A percentile compares a stretch with the other conserved stretches of the same genome.
Evolutionary conservation across 2,113 vertebrate genomes (phyloP).

Genomic region (Camelus dromedarius): DNA sequence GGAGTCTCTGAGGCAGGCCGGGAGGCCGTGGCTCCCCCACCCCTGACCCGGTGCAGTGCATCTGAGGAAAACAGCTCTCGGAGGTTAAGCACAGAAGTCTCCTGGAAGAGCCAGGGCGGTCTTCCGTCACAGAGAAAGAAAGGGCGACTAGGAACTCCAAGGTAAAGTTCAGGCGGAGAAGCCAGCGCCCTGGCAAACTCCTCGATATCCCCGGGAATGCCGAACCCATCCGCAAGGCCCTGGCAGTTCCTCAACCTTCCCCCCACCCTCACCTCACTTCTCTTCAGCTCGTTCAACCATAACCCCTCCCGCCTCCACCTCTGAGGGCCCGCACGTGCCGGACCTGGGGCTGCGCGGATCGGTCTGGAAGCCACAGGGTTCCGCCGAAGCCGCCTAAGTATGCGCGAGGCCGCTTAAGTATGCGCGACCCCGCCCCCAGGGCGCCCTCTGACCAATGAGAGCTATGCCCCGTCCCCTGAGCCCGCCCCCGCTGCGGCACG

Average conservation of each 20-base stretch:
- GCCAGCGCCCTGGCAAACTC: neutral
- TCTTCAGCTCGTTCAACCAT: neutral
- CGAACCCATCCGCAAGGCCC: neutral
- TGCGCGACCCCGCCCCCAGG: neutral
- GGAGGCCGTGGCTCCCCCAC: neutral
- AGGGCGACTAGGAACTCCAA: too few species aligned
- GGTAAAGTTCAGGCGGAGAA: neutral
- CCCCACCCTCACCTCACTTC: too few species aligned
- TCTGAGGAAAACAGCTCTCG: neutral
- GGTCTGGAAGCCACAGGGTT: rapidly evolving
- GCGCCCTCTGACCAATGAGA: constrained; percentile 6
- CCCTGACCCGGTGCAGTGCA: neutral
- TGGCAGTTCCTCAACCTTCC: rapidly evolving
- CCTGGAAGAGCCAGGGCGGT: neutral
- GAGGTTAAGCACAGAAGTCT: neutral
- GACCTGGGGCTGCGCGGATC: rapidly evolving
- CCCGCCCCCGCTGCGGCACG: rapidly evolving
- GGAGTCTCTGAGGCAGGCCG: neutral
- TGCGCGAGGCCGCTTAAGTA: neutral
- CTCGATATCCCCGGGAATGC: neutral
- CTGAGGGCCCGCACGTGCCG: rapidly evolving
- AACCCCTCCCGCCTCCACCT: neutral
- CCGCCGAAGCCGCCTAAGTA: rapidly evolving
- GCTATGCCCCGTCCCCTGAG: rapidly evolving
- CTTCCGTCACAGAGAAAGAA: neutral